Evolutionary conservation across 2,888 invertebrate genomes (phyloP), one percentile per base, ranked within the genome.

Genomic region (Diogma glabrata): DNA sequence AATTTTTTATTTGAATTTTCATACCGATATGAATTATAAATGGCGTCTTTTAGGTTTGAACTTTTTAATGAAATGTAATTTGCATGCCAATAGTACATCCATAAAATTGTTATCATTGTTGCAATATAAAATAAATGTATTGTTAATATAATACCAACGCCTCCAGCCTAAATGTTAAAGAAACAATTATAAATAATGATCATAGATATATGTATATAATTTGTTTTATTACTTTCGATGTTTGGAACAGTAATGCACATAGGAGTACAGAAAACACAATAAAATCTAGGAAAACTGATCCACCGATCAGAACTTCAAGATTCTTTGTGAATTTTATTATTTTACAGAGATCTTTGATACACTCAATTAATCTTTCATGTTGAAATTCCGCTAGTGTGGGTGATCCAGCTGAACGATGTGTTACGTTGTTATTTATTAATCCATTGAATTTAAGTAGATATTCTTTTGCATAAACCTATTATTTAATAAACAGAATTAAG

Each of bases 1-100:
- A 26, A 33, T 24, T 12, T 23, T 36, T 22, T 7, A 3, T 14
- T 12, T 14, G 46, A 24, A 20, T 28, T 19, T 9, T 51, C 38
- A 24, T 53, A 53, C 53, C 53, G 51, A n/a, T 36, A 38, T 20
- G 43, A 45, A 9, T 47, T 22, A 28, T 51, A 53, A n/a, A 49
- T 3, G 6, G 53, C 33, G 28, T 33, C 23, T 28, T 48, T 10
- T 49, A 53, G 26, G 9, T 51, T 24, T 20, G 46, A 22, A 24
- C 43, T 45, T 22, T 43, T 43, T 16, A 47, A 49, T 12, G 48
- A 28, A 12, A 53, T 53, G 40, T 53, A 47, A 51, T 53, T 51
- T 28, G 53, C 51, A 49, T 53, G 53, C 51, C 51, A 45, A 53
- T 53, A 53, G 20, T 53, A 51, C 49, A 53, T 50, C 53, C 53